Evolutionary conservation across 2,113 vertebrate genomes (phyloP).

Genomic region (Chiloscyllium plagiosum): DNA sequence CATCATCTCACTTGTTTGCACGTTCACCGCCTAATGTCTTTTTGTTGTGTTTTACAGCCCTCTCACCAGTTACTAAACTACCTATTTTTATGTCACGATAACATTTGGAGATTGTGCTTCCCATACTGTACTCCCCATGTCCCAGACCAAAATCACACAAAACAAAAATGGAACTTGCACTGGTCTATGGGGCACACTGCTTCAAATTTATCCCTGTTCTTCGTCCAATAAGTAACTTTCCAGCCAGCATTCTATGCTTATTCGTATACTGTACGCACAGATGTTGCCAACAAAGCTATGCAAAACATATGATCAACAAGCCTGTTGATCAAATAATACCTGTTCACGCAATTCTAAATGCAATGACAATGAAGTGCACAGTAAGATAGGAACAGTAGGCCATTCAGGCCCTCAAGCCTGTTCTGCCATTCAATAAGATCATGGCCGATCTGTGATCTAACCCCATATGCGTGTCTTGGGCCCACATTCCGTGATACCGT

Average conservation of each 20-base stretch:
- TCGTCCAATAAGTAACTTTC: neutral
- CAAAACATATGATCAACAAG: no score
- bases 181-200: no score
- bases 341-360: neutral
- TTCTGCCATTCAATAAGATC: no score
- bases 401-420: no score
- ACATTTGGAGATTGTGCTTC: neutral
- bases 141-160: neutral
- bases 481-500: no score
- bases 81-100: neutral
- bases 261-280: neutral
- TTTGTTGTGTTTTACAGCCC: neutral
- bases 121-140: neutral
- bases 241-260: neutral
- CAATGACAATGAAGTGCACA: neutral
- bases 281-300: neutral
- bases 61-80: neutral
- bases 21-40: neutral
- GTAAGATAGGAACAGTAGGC: no score
- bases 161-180: neutral
- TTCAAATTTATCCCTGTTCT: neutral
- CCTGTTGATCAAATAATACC: neutral
- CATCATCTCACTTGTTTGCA: neutral
- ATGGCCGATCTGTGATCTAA: no score
- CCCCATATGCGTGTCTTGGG: no score